These are phyloP conservation scores for Catocala nupta DNA, from an alignment of 2,888 invertebrate genomes.

Conservation along the genomic window DNA sequence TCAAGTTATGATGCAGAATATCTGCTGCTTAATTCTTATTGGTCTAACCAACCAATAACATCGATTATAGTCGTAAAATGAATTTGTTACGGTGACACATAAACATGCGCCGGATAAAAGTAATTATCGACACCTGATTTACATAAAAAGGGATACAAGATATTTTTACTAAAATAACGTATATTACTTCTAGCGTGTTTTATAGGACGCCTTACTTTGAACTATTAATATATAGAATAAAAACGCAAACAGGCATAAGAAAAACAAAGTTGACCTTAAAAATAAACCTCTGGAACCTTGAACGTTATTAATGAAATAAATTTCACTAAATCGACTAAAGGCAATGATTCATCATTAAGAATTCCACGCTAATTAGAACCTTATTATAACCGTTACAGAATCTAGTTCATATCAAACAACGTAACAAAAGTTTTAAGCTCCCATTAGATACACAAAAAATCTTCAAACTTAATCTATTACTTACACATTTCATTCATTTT, in stretches of 20 bases:
- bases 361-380: slow-evolving; percentile 37
- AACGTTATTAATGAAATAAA: slow-evolving; percentile 53
- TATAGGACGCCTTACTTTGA: not conserved
- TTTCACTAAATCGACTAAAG: slow-evolving; percentile 52
- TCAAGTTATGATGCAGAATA: too few species aligned
- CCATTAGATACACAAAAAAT: slow-evolving; percentile 26
- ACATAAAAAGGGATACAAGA: too few species aligned
- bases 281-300: slow-evolving; percentile 44
- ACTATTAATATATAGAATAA: not conserved
- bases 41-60: too few species aligned
- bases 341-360: slow-evolving; percentile 56
- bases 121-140: too few species aligned
- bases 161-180: too few species aligned
- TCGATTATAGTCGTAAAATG: too few species aligned
- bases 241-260: slow-evolving; percentile 4
- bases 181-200: not conserved
- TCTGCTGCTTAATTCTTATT: too few species aligned
- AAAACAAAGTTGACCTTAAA: slow-evolving; percentile 31
- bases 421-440: slow-evolving; percentile 21
- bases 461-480: slow-evolving; percentile 56
- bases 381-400: slow-evolving; percentile 30
- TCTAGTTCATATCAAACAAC: slow-evolving; percentile 15
- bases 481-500: slow-evolving; percentile 82
- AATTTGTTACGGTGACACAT: too few species aligned
- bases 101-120: too few species aligned